Evolutionary conservation across 30 jellyfish, hydroid and myxozoan species (phyloP).

Genomic region (Hydractinia symbiolongicarpus): DNA sequence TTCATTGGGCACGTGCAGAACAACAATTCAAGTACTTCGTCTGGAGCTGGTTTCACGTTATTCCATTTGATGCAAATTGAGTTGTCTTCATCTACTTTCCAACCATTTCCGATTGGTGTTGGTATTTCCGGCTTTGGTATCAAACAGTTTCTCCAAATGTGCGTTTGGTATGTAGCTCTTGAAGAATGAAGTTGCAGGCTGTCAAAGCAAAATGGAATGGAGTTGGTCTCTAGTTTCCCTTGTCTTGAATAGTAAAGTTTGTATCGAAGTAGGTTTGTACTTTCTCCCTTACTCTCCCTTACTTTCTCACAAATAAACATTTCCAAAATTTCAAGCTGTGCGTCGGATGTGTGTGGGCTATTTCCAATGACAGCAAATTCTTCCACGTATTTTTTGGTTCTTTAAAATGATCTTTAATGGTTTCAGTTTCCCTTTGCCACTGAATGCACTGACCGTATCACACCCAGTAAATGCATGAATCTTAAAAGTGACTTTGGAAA

Average conservation of each 20-base stretch:
- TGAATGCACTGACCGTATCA: conserved; percentile 40
- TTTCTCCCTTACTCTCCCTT: conserved; percentile 14
- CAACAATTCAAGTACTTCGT: conserved; percentile 31
- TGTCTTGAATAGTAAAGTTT: conserved; percentile 31
- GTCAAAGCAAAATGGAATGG: neutral
- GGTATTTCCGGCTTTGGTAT: conserved; percentile 1
- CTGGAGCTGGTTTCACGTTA: conserved; percentile 41
- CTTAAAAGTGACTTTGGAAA: conserved; percentile 19
- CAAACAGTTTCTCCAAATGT: conserved; percentile 2
- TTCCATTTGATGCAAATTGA: conserved; percentile 33
- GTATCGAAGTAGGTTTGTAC: conserved; percentile 30
- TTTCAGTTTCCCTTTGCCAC: conserved; percentile 23
- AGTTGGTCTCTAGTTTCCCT: conserved; percentile 24
- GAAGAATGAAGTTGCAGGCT: neutral
- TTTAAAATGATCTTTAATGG: conserved; percentile 16
- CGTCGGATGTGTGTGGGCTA: conserved; percentile 15
- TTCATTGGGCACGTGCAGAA: conserved; percentile 40
- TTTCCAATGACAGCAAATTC: conserved; percentile 14
- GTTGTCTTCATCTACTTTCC: conserved; percentile 27
- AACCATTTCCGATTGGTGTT: conserved; percentile 11
- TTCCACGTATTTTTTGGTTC: conserved; percentile 8
- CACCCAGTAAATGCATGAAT: conserved; percentile 40
- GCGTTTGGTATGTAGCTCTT: neutral
- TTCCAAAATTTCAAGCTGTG: neutral
- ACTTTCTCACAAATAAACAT: conserved; percentile 15